Conservation (phyloP, 2,113 vertebrate species). For the Takifugu flavidus region DNA sequence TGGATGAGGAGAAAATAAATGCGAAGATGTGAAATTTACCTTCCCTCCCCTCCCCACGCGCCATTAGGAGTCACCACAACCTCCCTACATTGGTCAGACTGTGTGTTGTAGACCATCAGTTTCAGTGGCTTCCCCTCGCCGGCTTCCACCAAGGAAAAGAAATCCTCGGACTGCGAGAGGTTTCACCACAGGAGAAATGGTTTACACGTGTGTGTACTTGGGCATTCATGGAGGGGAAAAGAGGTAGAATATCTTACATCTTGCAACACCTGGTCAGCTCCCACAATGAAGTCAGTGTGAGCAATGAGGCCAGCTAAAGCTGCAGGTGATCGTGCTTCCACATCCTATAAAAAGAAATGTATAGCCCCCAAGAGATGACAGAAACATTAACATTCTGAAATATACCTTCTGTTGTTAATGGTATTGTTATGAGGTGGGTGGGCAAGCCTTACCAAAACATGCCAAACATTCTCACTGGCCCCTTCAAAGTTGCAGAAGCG, state of each 20-base stretch:
- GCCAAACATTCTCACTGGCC: conserved; percentile 91
- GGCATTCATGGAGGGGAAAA: background rate
- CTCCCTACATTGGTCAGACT: conserved; percentile 85
- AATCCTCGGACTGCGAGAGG: conserved; percentile 85
- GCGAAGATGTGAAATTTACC: conserved; percentile 65
- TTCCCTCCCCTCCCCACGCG: conserved; percentile 95
- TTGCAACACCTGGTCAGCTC: conserved; percentile 93
- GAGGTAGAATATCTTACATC: conserved; percentile 75
- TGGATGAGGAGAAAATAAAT: background rate
- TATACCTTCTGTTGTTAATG: too few relatives aligned
- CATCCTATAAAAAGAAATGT: conserved; percentile 70
- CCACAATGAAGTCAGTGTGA: conserved; percentile 85
- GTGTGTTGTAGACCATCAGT: conserved; percentile 89
- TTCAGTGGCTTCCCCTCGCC: conserved; percentile 90
- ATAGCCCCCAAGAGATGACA: background rate
- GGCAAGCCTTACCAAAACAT: conserved; percentile 83
- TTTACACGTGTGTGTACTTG: background rate
- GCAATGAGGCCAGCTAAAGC: conserved; percentile 83
- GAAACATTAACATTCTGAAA: too few relatives aligned
- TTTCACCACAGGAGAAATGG: background rate
- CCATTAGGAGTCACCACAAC: conserved; percentile 91
- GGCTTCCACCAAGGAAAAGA: conserved; percentile 89
- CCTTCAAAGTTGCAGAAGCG: conserved; percentile 95
- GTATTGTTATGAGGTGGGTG: background rate
- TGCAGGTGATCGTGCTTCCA: conserved; percentile 86